Conservation (phyloP, 2,113 vertebrate species). For the Siphamia tubifer region DNA sequence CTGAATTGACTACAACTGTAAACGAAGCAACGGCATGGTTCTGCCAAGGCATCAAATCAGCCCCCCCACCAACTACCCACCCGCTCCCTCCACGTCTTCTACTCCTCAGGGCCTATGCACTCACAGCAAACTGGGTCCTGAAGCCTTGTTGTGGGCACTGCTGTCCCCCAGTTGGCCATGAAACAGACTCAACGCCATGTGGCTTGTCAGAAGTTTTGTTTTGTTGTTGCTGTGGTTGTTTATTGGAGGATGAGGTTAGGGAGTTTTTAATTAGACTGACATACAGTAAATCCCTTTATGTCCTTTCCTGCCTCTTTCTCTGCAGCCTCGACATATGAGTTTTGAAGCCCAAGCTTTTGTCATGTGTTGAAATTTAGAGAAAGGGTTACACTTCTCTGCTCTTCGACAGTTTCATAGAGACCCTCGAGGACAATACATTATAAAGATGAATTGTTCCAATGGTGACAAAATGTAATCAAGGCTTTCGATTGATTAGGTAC, state of each 20-base stretch:
- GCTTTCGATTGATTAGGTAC: slow-evolving; percentile 12
- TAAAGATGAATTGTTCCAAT: slow-evolving; percentile 28
- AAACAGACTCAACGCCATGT: slow-evolving; percentile 27
- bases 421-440: neutral
- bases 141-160: slow-evolving; percentile 51
- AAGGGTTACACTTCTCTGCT: neutral
- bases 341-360: neutral
- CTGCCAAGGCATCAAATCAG: slow-evolving; percentile 1
- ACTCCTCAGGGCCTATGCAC: slow-evolving; percentile 17
- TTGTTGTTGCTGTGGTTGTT: slow-evolving; percentile 62
- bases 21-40: slow-evolving; percentile 13
- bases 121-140: slow-evolving; percentile 14
- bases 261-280: slow-evolving; percentile 43
- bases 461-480: slow-evolving; percentile 2
- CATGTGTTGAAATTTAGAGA: neutral
- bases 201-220: slow-evolving; percentile 64
- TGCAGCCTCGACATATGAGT: neutral
- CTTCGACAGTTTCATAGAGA: neutral
- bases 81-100: neutral
- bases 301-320: slow-evolving; percentile 2
- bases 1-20: slow-evolving; percentile 40
- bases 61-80: neutral
- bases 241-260: slow-evolving; percentile 41
- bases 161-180: slow-evolving; percentile 41
- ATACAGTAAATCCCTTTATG: slow-evolving; percentile 2